These are phyloP conservation scores for Meganola albula DNA, from an alignment of 2,888 invertebrate species.

Conservation along the genomic window DNA sequence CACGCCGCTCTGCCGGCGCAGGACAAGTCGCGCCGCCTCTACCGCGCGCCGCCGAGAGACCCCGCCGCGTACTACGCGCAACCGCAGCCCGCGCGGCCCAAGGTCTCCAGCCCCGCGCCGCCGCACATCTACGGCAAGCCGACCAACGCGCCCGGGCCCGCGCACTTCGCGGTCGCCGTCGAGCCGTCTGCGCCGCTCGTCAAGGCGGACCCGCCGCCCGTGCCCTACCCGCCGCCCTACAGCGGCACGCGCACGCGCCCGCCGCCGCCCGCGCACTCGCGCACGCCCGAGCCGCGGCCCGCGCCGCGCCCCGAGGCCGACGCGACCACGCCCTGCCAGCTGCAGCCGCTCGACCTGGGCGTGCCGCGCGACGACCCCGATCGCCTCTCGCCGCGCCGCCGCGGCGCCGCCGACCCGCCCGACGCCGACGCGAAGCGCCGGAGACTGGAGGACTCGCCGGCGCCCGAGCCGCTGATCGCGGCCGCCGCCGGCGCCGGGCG, in stretches of 20 bases:
- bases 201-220: conserved; percentile 71
- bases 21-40: conserved; percentile 39
- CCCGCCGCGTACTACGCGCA: conserved; percentile 70
- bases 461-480: conserved; percentile 83
- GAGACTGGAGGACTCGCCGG: conserved; percentile 81
- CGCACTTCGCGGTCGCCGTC: conserved; percentile 60
- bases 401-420: conserved; percentile 77
- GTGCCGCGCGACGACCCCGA: conserved; percentile 81
- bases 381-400: conserved; percentile 80
- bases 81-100: conserved; percentile 74
- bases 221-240: conserved; percentile 65
- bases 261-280: conserved; percentile 78
- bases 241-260: conserved; percentile 54
- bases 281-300: conserved; percentile 73
- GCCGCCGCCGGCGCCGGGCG: conserved; percentile 85
- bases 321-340: conserved; percentile 78
- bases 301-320: conserved; percentile 50
- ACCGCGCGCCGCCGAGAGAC: conserved; percentile 49
- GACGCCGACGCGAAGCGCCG: conserved; percentile 82
- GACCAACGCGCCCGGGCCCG: conserved; percentile 70
- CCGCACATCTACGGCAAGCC: conserved; percentile 85
- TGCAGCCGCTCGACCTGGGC: conserved; percentile 88
- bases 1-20: conserved; percentile 49
- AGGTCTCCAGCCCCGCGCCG: conserved; percentile 87
- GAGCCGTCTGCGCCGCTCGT: conserved; percentile 74